A percentile compares a stretch with the other conserved stretches of the same genome.
These are phyloP conservation scores for Calliopsis andreniformis DNA, from an alignment of 1,140 invertebrate species.

Conservation along the genomic window DNA sequence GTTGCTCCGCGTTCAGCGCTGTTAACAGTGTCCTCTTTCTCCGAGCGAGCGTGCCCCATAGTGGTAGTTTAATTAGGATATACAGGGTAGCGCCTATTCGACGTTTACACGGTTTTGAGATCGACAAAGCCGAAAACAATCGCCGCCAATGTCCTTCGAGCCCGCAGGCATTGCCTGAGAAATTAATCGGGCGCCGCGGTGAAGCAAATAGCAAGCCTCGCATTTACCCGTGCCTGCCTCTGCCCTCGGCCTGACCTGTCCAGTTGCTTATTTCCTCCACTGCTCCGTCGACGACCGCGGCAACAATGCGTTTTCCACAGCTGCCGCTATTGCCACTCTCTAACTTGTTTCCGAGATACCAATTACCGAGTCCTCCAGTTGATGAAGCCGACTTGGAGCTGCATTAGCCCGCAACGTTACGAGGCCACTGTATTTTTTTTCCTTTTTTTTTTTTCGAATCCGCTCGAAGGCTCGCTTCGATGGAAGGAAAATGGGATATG, in stretches of 20 bases:
- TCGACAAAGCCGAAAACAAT: constrained; percentile 67
- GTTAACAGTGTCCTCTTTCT: not conserved
- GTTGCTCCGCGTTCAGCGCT: not conserved
- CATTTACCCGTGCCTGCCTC: constrained; percentile 55
- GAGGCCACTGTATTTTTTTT: not conserved
- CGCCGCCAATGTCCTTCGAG: constrained; percentile 63
- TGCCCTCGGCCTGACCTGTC: not conserved
- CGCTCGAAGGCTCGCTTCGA: not conserved
- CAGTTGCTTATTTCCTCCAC: constrained; percentile 31
- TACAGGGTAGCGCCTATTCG: constrained; percentile 12
- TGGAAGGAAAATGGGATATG: not conserved
- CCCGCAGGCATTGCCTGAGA: constrained; percentile 65
- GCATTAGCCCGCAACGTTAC: constrained; percentile 12
- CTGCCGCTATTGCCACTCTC: constrained; percentile 42
- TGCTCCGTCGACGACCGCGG: constrained; percentile 25
- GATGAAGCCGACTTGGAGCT: constrained; percentile 5
- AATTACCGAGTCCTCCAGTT: constrained; percentile 32
- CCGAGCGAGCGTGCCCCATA: not conserved
- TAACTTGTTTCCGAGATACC: constrained; percentile 51
- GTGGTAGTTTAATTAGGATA: constrained; percentile 49
- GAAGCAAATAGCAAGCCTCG: constrained; percentile 58
- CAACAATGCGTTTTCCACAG: constrained; percentile 50
- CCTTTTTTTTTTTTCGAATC: not conserved
- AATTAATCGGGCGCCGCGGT: constrained; percentile 61
- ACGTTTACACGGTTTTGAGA: constrained; percentile 55